These are phyloP conservation scores for Resseliella maxima DNA, from an alignment of 2,888 invertebrate genomes.

Conservation along the genomic window DNA sequence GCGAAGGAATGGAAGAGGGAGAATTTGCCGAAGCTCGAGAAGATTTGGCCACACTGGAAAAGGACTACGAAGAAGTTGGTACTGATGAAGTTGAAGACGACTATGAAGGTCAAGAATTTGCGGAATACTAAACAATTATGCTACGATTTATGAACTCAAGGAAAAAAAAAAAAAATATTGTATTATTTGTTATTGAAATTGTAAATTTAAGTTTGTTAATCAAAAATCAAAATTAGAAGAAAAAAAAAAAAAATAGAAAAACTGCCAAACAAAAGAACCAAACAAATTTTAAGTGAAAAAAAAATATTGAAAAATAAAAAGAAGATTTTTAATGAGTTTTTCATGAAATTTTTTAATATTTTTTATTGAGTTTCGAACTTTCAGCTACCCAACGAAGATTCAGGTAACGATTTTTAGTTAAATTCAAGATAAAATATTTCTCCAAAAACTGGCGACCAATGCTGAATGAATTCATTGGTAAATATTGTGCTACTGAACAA, in stretches of 20 bases:
- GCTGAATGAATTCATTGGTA: too few species aligned
- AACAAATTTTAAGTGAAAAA: not conserved
- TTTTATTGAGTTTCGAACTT: too few species aligned
- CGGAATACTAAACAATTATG: constrained; percentile 1
- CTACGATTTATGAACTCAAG: not conserved
- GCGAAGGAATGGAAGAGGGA: constrained; percentile 67
- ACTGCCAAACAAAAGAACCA: not conserved
- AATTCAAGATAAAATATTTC: too few species aligned
- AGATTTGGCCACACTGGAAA: constrained; percentile 64
- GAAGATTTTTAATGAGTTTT: too few species aligned
- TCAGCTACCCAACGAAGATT: too few species aligned
- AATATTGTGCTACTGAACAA: too few species aligned
- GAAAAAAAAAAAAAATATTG: constrained; percentile 5
- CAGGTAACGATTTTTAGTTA: too few species aligned
- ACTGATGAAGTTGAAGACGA: constrained; percentile 19
- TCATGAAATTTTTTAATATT: too few species aligned
- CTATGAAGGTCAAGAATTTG: constrained; percentile 16
- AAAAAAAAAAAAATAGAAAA: not conserved
- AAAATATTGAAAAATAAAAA: too few species aligned
- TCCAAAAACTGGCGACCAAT: too few species aligned
- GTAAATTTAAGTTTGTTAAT: not conserved
- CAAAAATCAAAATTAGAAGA: not conserved
- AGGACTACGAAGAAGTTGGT: constrained; percentile 66
- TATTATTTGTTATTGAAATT: not conserved
- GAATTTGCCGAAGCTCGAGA: constrained; percentile 67